A percentile compares a stretch with the other conserved stretches of the same genome.
Conservation (phyloP, 1,140 invertebrate genomes). For the Drosophila tristis region DNA sequence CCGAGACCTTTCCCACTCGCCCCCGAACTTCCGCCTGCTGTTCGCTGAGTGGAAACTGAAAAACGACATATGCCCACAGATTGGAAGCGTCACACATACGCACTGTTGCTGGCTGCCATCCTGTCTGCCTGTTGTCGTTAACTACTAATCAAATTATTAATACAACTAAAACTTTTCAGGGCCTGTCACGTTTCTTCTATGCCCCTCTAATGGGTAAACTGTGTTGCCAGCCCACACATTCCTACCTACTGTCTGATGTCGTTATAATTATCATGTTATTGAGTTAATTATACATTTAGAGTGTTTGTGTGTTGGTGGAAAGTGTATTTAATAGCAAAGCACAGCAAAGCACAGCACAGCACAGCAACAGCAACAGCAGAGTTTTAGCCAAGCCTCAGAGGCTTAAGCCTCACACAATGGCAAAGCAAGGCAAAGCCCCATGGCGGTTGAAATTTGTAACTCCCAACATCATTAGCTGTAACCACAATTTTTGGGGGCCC, state of each 20-base stretch:
- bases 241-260: constrained; percentile 41
- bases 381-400: constrained; percentile 22
- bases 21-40: not conserved
- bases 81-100: constrained; percentile 48
- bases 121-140: not conserved
- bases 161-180: constrained; percentile 59
- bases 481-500: constrained; percentile 22
- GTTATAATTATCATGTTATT: constrained; percentile 68
- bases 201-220: constrained; percentile 54
- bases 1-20: constrained; percentile 46
- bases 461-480: constrained; percentile 15
- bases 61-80: constrained; percentile 27
- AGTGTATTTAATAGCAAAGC: constrained; percentile 21
- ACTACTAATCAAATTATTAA: constrained; percentile 78
- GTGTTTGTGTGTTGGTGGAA: constrained; percentile 5
- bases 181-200: constrained; percentile 50
- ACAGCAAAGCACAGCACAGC: too few species aligned
- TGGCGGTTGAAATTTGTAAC: constrained; percentile 12
- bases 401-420: constrained; percentile 4
- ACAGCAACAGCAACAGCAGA: not conserved
- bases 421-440: too few species aligned
- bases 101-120: constrained; percentile 21
- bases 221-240: constrained; percentile 50
- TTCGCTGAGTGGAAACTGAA: not conserved
- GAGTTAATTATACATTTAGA: constrained; percentile 41